Evolutionary conservation across 2,113 vertebrate genomes (phyloP).

Genomic region (Corythornis cristatus): DNA sequence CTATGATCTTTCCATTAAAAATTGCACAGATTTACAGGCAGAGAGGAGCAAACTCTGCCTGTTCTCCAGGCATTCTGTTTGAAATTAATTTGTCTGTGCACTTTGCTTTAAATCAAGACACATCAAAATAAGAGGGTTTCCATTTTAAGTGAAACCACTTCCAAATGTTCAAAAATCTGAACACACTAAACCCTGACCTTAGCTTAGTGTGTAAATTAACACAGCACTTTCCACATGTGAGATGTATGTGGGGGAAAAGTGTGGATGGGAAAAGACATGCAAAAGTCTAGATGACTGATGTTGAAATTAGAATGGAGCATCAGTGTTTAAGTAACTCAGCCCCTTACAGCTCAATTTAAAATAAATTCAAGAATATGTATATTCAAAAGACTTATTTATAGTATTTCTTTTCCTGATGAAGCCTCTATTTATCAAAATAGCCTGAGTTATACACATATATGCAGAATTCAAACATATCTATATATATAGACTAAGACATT

Average conservation of each 20-base stretch:
- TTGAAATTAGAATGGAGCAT: background rate
- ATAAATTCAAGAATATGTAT: background rate
- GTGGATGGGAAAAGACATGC: background rate
- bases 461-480: background rate
- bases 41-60: background rate
- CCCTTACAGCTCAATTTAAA: background rate
- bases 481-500: background rate
- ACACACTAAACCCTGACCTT: background rate
- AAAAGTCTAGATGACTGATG: background rate
- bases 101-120: slow-evolving; percentile 38
- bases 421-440: background rate
- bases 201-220: slow-evolving; percentile 2
- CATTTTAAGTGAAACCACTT: slow-evolving; percentile 14
- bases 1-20: background rate
- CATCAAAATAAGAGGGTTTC: slow-evolving; percentile 17
- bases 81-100: background rate
- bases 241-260: background rate
- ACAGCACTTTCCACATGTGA: background rate
- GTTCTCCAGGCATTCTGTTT: slow-evolving; percentile 23
- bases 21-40: background rate
- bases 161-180: background rate
- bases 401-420: background rate
- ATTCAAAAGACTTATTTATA: background rate
- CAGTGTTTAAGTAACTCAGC: background rate
- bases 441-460: background rate